Percentiles rank a stretch among this genome's conserved stretches.
These are phyloP conservation scores for Sebastes steindachneri DNA, from an alignment of 2,797 vertebrate species.

Conservation along the genomic window DNA sequence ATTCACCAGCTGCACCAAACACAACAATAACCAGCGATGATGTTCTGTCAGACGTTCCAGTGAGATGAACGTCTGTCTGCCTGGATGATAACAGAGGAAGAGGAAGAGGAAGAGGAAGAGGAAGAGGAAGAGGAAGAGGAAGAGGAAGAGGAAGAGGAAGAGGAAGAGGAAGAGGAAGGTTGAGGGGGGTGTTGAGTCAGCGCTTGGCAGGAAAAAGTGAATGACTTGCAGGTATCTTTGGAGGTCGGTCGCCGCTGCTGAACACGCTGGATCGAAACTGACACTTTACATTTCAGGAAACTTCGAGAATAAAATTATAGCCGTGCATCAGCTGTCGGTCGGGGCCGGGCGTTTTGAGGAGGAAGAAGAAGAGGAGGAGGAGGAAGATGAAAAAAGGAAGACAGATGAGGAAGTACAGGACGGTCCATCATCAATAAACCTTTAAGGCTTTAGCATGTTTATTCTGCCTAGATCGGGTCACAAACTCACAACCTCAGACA, in stretches of 20 bases:
- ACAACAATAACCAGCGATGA: constrained; percentile 8
- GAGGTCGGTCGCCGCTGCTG: not conserved
- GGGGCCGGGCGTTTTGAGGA: too few relatives aligned
- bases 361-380: too few relatives aligned
- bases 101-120: too few relatives aligned
- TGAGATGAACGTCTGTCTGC: constrained; percentile 42
- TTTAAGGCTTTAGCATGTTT: too few relatives aligned
- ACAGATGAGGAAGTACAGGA: too few relatives aligned
- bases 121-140: not conserved
- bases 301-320: too few relatives aligned
- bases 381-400: too few relatives aligned
- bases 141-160: not conserved
- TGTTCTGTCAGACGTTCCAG: constrained; percentile 38
- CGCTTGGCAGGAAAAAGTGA: constrained; percentile 20
- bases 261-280: not conserved
- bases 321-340: too few relatives aligned
- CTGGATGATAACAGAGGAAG: not conserved
- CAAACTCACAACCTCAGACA: too few relatives aligned
- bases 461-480: too few relatives aligned
- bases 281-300: not conserved
- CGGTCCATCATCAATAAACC: too few relatives aligned
- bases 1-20: not conserved
- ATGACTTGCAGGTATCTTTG: constrained; percentile 50
- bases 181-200: constrained; percentile 33
- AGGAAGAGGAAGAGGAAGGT: not conserved